phyloP scores from a whole-genome alignment of 1,140 invertebrate species.

The Microplitis mediator region DNA sequence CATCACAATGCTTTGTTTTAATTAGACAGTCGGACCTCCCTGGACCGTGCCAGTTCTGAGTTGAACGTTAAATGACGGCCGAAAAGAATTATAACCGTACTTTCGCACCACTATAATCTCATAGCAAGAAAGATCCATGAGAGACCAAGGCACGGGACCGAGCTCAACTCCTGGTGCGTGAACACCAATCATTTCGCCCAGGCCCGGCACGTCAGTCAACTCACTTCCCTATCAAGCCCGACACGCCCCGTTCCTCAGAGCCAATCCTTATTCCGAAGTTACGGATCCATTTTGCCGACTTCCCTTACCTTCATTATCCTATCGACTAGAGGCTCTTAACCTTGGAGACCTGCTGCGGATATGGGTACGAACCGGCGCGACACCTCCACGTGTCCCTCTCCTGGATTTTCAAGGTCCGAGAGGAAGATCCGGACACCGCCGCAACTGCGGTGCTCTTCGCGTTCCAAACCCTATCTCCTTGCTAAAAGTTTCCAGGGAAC shows the following conservation, averaged over 20 bases:
- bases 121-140: too few species aligned
- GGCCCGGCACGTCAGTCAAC: background rate
- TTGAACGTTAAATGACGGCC: too few species aligned
- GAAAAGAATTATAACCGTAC: too few species aligned
- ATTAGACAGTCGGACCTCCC: too few species aligned
- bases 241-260: constrained; percentile 74
- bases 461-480: constrained; percentile 73
- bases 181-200: too few species aligned
- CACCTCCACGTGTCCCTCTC: constrained; percentile 65
- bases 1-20: too few species aligned
- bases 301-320: constrained; percentile 89
- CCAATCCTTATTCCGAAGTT: constrained; percentile 81
- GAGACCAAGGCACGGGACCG: too few species aligned
- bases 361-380: constrained; percentile 58
- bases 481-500: constrained; percentile 76
- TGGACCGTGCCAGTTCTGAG: too few species aligned
- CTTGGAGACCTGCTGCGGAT: constrained; percentile 72
- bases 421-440: constrained; percentile 71
- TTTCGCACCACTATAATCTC: too few species aligned
- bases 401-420: constrained; percentile 76
- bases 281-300: constrained; percentile 83
- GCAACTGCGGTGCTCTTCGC: constrained; percentile 75
- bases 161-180: too few species aligned
- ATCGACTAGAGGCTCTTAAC: constrained; percentile 88
- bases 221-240: constrained; percentile 65